Evolutionary conservation across 1,140 invertebrate species (phyloP).

Genomic region (Tigriopus japonicus): DNA sequence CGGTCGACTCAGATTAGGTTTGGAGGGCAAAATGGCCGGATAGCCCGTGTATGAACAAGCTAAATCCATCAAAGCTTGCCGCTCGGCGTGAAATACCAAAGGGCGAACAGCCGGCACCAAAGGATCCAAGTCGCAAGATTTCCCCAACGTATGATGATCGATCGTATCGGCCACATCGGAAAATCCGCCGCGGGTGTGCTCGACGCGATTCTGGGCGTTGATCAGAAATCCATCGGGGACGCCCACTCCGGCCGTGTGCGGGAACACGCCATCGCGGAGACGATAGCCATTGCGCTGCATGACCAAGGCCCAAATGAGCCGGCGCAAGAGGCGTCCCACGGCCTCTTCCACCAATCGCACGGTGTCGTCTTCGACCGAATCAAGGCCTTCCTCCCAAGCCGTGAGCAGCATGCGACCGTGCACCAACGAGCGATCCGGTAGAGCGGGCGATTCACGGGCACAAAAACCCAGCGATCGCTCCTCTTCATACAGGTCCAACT

Average conservation of each 20-base stretch:
- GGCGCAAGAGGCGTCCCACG: constrained; percentile 46
- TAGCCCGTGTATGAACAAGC: too few species aligned
- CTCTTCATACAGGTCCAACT: constrained; percentile 15
- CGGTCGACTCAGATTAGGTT: too few species aligned
- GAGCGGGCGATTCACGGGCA: constrained; percentile 26
- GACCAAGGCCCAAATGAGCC: constrained; percentile 48
- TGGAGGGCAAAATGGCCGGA: too few species aligned
- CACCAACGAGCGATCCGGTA: constrained; percentile 53
- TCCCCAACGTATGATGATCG: too few species aligned
- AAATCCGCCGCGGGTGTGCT: background rate
- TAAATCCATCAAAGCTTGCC: too few species aligned
- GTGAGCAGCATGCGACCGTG: constrained; percentile 52
- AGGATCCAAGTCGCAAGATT: too few species aligned
- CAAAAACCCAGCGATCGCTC: constrained; percentile 16
- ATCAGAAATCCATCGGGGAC: constrained; percentile 47
- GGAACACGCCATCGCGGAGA: constrained; percentile 41
- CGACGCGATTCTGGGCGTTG: constrained; percentile 27
- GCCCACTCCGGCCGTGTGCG: constrained; percentile 47
- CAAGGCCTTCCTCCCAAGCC: constrained; percentile 57
- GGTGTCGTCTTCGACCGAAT: constrained; percentile 45
- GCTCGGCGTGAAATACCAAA: too few species aligned
- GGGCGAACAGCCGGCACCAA: too few species aligned
- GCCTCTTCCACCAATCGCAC: background rate
- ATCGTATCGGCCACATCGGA: too few species aligned
- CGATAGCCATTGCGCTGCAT: constrained; percentile 49